Base-by-base conservation (phyloP, 1,140 invertebrate species). In the Drosophila ambigua region DNA sequence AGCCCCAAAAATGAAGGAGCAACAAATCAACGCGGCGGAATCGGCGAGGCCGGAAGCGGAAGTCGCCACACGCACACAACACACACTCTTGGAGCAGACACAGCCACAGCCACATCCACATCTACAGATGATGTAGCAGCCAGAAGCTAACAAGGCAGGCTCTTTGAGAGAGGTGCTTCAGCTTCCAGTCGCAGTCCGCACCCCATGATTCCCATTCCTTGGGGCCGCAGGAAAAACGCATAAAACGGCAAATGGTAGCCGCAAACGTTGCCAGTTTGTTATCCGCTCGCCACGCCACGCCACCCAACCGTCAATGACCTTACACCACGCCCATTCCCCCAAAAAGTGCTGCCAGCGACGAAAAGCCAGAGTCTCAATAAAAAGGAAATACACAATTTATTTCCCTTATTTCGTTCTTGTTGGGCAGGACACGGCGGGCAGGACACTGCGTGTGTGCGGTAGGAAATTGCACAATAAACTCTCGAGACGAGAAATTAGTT, bases 401-500 rank as follows among this genome's bases (percentile, higher is more conserved):
- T 76, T 64, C 53, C 55, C 55, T 59, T 59, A 63, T 58, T 73
- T 41, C 63, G 20, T 23, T 28, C 39, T 46, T 46, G 28, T 61
- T 7, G 23, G 20, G 2, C 71, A 64, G 74, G 63, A 41, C 60
- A 63, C 16, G 7, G 15, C n/a, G 28, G 8, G 15, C 28, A 28
- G 20, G 20, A 24, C 23, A 24, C 23, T 31, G 57, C 48, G 54
- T 23, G 11, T 46, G 31, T 35, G 51, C 49, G 72, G 53, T 46
- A 88, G 79, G 79, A 87, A 87, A 87, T 87, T 88, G 83, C 79
- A 88, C 83, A 87, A 88, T 87, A 87, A 87, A 87, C 79, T 88
- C 79, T 88, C 65, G 75, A 77, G 83, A 79, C 83, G 75, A 87
- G 67, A 82, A 87, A 87, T 87, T 87, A 87, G 83, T 88, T 87